Percentiles rank a stretch among this genome's conserved stretches.
phyloP scores from a whole-genome alignment of 64 coral and sea anemone species.

The Montipora foliosa region DNA sequence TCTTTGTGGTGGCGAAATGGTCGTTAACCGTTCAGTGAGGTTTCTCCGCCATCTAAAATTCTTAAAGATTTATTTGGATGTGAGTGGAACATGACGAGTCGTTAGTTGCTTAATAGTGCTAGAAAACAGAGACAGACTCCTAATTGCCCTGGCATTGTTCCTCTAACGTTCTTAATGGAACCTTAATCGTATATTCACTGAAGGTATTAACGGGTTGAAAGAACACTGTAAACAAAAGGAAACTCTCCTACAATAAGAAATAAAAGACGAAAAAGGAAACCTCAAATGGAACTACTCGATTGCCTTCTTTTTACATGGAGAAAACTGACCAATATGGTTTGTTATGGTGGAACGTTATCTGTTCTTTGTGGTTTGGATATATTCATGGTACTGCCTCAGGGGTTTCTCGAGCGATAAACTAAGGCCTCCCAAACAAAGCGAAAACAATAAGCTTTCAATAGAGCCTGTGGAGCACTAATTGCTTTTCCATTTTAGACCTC shows the following conservation, averaged over 20 bases:
- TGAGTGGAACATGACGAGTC: slow-evolving; percentile 18
- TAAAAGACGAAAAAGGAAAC: neutral
- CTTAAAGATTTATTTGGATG: neutral
- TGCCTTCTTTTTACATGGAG: neutral
- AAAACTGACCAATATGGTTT: slow-evolving; percentile 13
- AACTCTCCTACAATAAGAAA: neutral
- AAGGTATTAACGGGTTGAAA: slow-evolving; percentile 48
- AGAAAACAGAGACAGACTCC: neutral
- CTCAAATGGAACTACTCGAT: neutral
- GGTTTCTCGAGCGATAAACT: slow-evolving; percentile 15
- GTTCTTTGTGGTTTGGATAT: neutral
- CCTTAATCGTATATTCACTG: slow-evolving; percentile 52
- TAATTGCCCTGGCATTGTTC: slow-evolving; percentile 54
- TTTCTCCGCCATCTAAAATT: neutral
- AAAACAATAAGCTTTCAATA: slow-evolving; percentile 44
- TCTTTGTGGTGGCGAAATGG: no score
- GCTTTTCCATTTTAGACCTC: slow-evolving; percentile 51
- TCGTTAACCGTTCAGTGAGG: neutral
- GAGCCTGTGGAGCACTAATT: slow-evolving; percentile 48
- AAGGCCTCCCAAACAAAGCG: slow-evolving; percentile 6
- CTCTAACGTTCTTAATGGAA: slow-evolving; percentile 55
- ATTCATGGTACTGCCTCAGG: slow-evolving; percentile 38
- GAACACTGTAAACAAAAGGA: slow-evolving; percentile 10
- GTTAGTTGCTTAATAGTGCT: slow-evolving; percentile 50
- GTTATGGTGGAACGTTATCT: slow-evolving; percentile 10